Evolutionary conservation across 1,140 invertebrate species (phyloP), one percentile per base, ranked within the genome.

Genomic region (Hydropsyche tenuis): DNA sequence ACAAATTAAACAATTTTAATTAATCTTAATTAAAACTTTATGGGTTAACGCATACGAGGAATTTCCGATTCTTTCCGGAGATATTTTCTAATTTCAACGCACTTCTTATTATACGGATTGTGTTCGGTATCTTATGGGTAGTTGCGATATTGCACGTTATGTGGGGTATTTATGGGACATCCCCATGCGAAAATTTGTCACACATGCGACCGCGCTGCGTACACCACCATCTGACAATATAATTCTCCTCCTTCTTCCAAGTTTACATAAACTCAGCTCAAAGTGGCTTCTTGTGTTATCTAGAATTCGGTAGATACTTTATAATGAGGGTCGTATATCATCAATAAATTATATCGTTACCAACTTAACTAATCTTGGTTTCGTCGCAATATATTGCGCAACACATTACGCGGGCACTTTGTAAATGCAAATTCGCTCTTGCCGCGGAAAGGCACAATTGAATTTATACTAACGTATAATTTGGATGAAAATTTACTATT

Each of bases 231-330:
- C 71, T 73, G 71, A 73, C 71, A 73, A 60, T 43, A 43, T 66
- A 71, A 73, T 30, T 27, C 75, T 66, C 68, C 72, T 66, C 18
- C 48, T 73, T 68, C 74, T 72, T 53, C 70, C 72, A 53, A 69
- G 68, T 76, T 73, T 72, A 51, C 69, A 48, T 65, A 71, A 22
- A 71, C 60, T 63, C 66, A 22, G 60, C 51, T n/a, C 46, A 68
- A 69, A 75, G 74, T 75, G 74, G 51, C 74, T 72, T 75, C 69
- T 72, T 75, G 74, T 75, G 70, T 72, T 75, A 68, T 66, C 69
- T 72, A 45, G 51, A 74, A 30, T 65, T 65, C 42, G 63, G 30
- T 45, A 45, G 63, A 73, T 73, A 73, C 72, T 69, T 51, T 65
- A 20, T 37, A 73, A 63, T 73, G 45, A 63, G 27, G 18, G 42